Base-by-base conservation (phyloP, 23 tunicate species). In the Ciona savignyi region DNA sequence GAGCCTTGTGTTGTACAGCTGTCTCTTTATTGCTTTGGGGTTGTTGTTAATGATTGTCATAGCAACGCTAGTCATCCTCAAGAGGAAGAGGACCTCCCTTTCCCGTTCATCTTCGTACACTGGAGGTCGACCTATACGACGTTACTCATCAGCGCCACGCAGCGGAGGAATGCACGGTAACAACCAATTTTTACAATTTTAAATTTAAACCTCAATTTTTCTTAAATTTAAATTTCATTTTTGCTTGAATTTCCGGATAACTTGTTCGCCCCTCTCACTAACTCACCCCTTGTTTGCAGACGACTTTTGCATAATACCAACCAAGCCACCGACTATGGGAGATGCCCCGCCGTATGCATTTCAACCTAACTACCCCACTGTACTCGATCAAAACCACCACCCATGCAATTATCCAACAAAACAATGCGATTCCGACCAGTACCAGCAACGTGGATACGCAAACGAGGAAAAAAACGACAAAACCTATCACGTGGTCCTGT, bases 21-120 rank as follows among this genome's bases (percentile, higher is more conserved):
- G 82, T 6, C 35, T 78, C 2, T 68, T 78, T 33, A 67, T 78
- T 33, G 72, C 82, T 27, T 29, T 78, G 26, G 82, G 74, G 4
- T 30, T 78, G n/a, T 49, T 78, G 1, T 32, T 78, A 23, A 27
- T 68, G 49, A 34, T 78, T 49, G 49, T 78, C 65, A 68, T 78
- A 24, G 74, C 74, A 68, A 78, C 82, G 21, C 31, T 78, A 29
- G 28, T 78, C 29, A 35, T 78, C 33, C 34, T 78, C 25, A 68
- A 68, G 49, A 35, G 72, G 24, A 78, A 69, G 30, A 27, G 76
- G 21, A 72, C 31, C 21, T n/a, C 33, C 64, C 25, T 69, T 27
- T 51, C 76, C 28, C 63, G 76, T n/a, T 48, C 64, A n/a, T 24
- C 63, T 4, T n/a, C 31, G 4, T 72, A 48, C 64, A 48, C 31